These are phyloP conservation scores for Odontesthes bonariensis DNA, from an alignment of 2,113 vertebrate genomes.

Conservation along the genomic window DNA sequence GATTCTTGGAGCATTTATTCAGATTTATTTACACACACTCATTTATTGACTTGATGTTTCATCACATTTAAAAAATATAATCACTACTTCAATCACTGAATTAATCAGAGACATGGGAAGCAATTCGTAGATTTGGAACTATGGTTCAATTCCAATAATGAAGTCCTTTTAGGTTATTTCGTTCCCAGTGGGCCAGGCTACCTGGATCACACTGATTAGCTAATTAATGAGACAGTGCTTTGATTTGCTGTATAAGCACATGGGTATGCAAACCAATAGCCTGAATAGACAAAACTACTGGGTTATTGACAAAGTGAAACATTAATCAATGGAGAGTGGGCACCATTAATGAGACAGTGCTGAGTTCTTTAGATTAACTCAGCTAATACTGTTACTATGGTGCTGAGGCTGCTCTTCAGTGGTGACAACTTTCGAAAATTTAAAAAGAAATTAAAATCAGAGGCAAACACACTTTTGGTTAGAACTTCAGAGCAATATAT, in stretches of 20 bases:
- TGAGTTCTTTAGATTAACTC: conserved; percentile 59
- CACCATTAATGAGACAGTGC: conserved; percentile 58
- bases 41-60: not conserved
- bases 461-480: conserved; percentile 1
- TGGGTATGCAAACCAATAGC: conserved; percentile 59
- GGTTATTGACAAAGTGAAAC: conserved; percentile 67
- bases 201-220: conserved; percentile 18
- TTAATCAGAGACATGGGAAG: not conserved
- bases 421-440: conserved; percentile 18
- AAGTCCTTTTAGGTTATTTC: not conserved
- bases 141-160: not conserved
- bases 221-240: conserved; percentile 58
- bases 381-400: conserved; percentile 36
- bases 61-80: not conserved
- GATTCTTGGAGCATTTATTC: not conserved
- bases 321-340: conserved; percentile 69
- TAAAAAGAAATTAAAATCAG: conserved; percentile 16
- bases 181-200: conserved; percentile 18
- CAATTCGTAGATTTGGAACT: not conserved
- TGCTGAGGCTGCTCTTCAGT: conserved; percentile 55
- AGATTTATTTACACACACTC: not conserved
- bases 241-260: conserved; percentile 68
- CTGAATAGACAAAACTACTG: conserved; percentile 73
- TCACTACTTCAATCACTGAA: not conserved
- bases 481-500: not conserved